phyloP scores from a whole-genome alignment of 2,888 invertebrate genomes.

The Chesias legatella region DNA sequence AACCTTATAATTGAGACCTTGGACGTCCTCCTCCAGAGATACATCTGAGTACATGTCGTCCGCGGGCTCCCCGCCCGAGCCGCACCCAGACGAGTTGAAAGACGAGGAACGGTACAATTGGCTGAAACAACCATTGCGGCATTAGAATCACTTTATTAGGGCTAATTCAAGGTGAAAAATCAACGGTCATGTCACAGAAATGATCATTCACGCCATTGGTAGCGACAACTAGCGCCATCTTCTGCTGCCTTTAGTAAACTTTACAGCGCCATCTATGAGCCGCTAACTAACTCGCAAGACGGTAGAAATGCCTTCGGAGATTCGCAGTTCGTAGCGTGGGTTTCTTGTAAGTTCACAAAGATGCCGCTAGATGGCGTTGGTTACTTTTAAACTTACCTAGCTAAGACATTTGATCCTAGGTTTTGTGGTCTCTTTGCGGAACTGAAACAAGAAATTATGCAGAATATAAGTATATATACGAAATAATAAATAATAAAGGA shows the following conservation, averaged over 20 bases:
- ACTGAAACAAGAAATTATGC: slow-evolving; percentile 80
- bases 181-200: no score
- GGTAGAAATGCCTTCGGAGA: neutral
- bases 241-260: slow-evolving; percentile 1
- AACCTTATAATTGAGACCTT: slow-evolving; percentile 96
- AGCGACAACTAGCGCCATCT: slow-evolving; percentile 14
- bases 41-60: slow-evolving; percentile 98
- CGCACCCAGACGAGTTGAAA: slow-evolving; percentile 95
- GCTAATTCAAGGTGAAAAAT: slow-evolving; percentile 19
- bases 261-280: slow-evolving; percentile 41
- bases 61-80: slow-evolving; percentile 94
- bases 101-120: slow-evolving; percentile 95
- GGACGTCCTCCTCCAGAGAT: slow-evolving; percentile 94
- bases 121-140: slow-evolving; percentile 76
- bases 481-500: neutral
- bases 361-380: slow-evolving; percentile 48
- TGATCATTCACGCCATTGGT: no score
- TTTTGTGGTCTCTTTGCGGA: slow-evolving; percentile 86
- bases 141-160: slow-evolving; percentile 28
- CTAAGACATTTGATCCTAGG: slow-evolving; percentile 91
- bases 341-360: slow-evolving; percentile 1
- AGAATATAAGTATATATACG: slow-evolving; percentile 22
- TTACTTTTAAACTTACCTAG: slow-evolving; percentile 80
- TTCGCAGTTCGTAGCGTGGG: neutral
- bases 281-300: neutral